Percentiles rank a stretch among this genome's conserved stretches.
phyloP scores from a whole-genome alignment of 2,888 invertebrate genomes.

The Melieria picta region DNA sequence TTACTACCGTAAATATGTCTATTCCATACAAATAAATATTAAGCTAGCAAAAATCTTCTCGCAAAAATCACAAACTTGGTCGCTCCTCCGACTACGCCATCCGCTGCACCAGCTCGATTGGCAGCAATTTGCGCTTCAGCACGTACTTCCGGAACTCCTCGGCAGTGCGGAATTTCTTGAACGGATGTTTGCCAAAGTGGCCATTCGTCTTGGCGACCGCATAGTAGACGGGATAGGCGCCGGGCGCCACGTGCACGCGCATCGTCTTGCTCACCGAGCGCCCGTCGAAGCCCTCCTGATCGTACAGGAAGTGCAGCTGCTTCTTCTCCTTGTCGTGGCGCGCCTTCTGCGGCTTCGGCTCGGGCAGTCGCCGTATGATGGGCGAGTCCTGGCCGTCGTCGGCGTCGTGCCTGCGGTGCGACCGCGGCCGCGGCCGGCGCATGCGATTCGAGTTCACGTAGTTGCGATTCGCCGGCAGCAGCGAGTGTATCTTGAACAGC shows the following conservation, averaged over 20 bases:
- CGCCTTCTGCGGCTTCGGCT: constrained; percentile 46
- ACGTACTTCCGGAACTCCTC: constrained; percentile 58
- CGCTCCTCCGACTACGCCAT: constrained; percentile 40
- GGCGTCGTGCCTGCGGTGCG: constrained; percentile 27
- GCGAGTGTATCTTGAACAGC: constrained; percentile 56
- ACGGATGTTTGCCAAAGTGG: constrained; percentile 59
- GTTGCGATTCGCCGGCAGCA: constrained; percentile 46
- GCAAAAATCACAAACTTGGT: no score
- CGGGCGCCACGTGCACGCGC: constrained; percentile 57
- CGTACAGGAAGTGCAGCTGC: constrained; percentile 54
- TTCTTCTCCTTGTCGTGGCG: constrained; percentile 47
- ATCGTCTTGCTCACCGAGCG: constrained; percentile 45
- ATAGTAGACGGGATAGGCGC: constrained; percentile 62
- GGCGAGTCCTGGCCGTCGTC: constrained; percentile 42
- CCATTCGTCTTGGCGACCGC: constrained; percentile 61
- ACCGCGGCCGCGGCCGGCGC: constrained; percentile 42
- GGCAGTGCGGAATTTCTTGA: constrained; percentile 57
- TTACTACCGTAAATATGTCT: no score
- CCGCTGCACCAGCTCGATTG: constrained; percentile 43
- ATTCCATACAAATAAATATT: no score
- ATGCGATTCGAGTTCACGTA: constrained; percentile 53
- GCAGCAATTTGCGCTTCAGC: constrained; percentile 53
- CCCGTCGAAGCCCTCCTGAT: constrained; percentile 43
- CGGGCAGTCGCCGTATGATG: constrained; percentile 48
- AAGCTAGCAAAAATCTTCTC: no score